A percentile compares a stretch with the other conserved stretches of the same genome.
These are phyloP conservation scores for Teleogryllus occipitalis DNA, from an alignment of 1,140 invertebrate species.

Conservation along the genomic window DNA sequence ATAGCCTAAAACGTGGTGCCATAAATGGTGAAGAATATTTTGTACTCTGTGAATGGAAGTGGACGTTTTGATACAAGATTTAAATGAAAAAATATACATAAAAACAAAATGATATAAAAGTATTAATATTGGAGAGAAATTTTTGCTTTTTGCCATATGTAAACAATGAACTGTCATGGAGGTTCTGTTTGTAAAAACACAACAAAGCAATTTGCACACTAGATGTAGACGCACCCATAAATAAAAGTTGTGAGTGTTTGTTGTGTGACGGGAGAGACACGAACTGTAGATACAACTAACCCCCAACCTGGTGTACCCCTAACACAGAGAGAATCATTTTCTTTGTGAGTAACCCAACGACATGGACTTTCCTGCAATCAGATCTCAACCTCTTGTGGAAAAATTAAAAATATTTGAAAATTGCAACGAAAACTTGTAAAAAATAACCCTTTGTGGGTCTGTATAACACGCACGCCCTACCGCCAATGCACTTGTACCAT, in stretches of 20 bases:
- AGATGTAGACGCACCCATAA: slow-evolving; percentile 20
- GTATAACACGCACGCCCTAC: not conserved
- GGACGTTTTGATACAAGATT: slow-evolving; percentile 23
- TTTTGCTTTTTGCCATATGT: slow-evolving; percentile 5
- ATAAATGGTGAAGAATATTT: slow-evolving; percentile 20
- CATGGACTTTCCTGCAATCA: not conserved
- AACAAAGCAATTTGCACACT: slow-evolving; percentile 17
- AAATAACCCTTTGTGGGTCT: not conserved
- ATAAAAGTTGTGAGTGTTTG: slow-evolving; percentile 17
- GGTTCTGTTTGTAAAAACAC: slow-evolving; percentile 20
- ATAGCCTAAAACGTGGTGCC: slow-evolving; percentile 19
- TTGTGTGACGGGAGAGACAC: slow-evolving; percentile 14
- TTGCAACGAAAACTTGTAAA: not conserved
- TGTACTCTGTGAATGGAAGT: slow-evolving; percentile 22
- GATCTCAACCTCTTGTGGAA: not conserved
- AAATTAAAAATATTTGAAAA: not conserved
- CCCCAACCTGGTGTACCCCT: not conserved
- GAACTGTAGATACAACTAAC: slow-evolving; percentile 11
- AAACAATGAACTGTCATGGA: slow-evolving; percentile 16
- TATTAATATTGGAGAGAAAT: slow-evolving; percentile 16
- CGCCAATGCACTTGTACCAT: not conserved
- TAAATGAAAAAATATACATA: slow-evolving; percentile 16
- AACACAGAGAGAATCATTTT: not conserved
- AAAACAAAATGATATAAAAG: not conserved
- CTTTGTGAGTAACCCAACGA: not conserved